Evolutionary conservation across 2,888 invertebrate genomes (phyloP).

Genomic region (Lissocephala sabroskyi): DNA sequence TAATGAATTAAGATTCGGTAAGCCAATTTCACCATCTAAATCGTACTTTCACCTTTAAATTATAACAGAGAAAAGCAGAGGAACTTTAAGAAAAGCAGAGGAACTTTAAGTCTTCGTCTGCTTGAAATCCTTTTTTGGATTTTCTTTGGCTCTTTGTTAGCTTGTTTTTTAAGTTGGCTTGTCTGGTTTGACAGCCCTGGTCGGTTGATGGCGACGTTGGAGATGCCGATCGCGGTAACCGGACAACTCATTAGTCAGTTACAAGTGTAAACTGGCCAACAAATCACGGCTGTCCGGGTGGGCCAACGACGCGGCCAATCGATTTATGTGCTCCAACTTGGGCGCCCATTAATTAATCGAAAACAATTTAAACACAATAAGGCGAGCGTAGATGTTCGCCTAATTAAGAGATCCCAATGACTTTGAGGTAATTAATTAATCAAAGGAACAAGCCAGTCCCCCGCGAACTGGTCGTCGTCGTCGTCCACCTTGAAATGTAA

Average conservation of each 20-base stretch:
- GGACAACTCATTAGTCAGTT: background rate
- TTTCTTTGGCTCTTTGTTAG: no score
- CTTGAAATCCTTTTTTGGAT: no score
- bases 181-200: no score
- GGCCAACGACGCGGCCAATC: conserved; percentile 11
- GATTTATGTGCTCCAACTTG: background rate
- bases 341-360: conserved; percentile 7
- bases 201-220: no score
- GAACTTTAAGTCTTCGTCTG: no score
- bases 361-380: conserved; percentile 6
- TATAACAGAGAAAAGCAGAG: no score
- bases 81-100: no score
- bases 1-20: no score
- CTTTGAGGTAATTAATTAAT: background rate
- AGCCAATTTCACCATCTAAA: no score
- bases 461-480: background rate
- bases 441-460: background rate
- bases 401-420: background rate
- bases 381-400: background rate
- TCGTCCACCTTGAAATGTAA: background rate
- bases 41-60: no score
- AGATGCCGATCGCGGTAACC: no score
- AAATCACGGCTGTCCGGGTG: background rate
- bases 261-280: conserved; percentile 6
- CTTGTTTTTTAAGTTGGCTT: no score